A percentile compares a stretch with the other conserved stretches of the same genome.
These are phyloP conservation scores for Halichondria panicea DNA, from an alignment of 37 sponge, comb jelly and placozoan genomes.

Conservation along the genomic window DNA sequence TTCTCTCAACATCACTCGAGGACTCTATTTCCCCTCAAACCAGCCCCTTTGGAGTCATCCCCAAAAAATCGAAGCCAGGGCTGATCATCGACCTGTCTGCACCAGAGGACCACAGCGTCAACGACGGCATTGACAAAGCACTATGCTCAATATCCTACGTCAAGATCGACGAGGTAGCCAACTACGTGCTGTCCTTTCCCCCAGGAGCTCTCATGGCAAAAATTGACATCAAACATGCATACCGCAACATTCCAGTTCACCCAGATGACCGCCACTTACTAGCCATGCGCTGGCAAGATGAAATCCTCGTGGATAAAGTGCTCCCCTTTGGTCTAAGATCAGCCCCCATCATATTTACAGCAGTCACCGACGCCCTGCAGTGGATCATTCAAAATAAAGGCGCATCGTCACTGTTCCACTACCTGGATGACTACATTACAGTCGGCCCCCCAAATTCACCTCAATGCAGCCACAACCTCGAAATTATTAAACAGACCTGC, in stretches of 20 bases:
- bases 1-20: too few relatives aligned
- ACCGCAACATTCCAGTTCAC: conserved; percentile 6
- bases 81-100: conserved; percentile 8
- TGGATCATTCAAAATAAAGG: too few relatives aligned
- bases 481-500: too few relatives aligned
- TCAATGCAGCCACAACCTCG: background rate
- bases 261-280: conserved; percentile 5
- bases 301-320: too few relatives aligned
- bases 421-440: too few relatives aligned
- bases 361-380: too few relatives aligned
- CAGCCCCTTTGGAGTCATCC: conserved; percentile 27
- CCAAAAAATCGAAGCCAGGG: conserved; percentile 28
- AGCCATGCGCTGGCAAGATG: conserved; percentile 7
- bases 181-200: background rate
- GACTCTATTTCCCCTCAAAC: too few relatives aligned
- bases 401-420: too few relatives aligned
- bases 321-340: too few relatives aligned
- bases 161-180: conserved; percentile 3
- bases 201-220: conserved; percentile 11
- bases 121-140: conserved; percentile 20
- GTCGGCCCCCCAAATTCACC: too few relatives aligned
- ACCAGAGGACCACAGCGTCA: conserved; percentile 1
- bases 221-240: background rate
- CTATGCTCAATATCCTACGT: background rate
- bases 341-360: too few relatives aligned